These are phyloP conservation scores for Gasteruption jaculator DNA, from an alignment of 2,888 invertebrate species.

Conservation along the genomic window DNA sequence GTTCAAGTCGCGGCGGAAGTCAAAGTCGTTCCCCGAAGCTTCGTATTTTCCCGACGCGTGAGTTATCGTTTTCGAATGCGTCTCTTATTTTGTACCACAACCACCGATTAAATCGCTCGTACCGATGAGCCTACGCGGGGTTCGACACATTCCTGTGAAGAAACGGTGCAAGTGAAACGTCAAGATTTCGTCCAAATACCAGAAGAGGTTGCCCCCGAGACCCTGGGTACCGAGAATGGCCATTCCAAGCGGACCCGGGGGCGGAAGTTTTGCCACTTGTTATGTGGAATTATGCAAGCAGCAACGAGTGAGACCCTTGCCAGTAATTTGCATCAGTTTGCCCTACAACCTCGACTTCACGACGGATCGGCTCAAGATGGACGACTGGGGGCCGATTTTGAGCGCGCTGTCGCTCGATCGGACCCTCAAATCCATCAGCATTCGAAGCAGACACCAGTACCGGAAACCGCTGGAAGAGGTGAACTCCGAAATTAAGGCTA, in stretches of 20 bases:
- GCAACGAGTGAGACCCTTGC: conserved; percentile 39
- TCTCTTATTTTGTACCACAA: no score
- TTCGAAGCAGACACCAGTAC: conserved; percentile 62
- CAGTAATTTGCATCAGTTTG: conserved; percentile 42
- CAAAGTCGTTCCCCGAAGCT: no score
- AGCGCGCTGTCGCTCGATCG: conserved; percentile 70
- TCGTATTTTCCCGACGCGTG: no score
- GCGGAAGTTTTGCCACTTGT: conserved; percentile 40
- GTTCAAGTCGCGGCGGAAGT: no score
- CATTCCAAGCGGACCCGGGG: conserved; percentile 31
- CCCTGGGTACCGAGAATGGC: conserved; percentile 32
- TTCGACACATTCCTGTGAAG: no score
- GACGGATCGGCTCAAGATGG: conserved; percentile 70
- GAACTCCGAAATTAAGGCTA: conserved; percentile 60
- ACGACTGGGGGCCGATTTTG: conserved; percentile 72
- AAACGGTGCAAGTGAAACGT: no score
- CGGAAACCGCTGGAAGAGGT: conserved; percentile 55
- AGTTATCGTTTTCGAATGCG: no score
- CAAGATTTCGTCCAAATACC: conserved; percentile 15
- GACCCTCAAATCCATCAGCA: conserved; percentile 63
- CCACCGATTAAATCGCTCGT: no score
- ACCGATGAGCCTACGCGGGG: no score
- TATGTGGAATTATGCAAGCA: conserved; percentile 48
- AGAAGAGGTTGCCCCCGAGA: no score
- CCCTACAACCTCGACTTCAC: conserved; percentile 62